Base-by-base conservation (phyloP, 1,140 invertebrate species). In the Venustaconcha ellipsiformis region DNA sequence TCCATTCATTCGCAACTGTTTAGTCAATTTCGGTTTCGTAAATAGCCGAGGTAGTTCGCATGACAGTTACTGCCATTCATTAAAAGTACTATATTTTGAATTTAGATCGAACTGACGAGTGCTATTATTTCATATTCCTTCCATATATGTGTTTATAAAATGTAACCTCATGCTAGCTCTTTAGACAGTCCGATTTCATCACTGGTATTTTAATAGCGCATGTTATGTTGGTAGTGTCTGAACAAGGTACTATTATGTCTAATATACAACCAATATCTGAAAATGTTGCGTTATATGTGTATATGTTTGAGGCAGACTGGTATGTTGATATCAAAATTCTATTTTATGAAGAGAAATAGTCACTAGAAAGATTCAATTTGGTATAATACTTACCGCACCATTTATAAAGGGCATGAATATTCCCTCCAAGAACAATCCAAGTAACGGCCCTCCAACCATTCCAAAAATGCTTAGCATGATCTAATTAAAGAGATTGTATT, bases 401-500 rank as follows among this genome's bases (percentile, higher is more conserved):
- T 83, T 83, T 14, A 83, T 81, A 58, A 72, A 83, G 1, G 82
- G 80, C 6, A 83, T 65, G 57, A 83, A 83, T 23, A 83, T 76
- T 2, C 82, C 82, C 18, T 72, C 70, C 18, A 83, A 73, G 62
- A 83, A 90, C 13, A 90, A 63, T 0, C 86, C 87, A 14, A 90
- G 83, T 15, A 88, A 70, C 0, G 87, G 87, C 57, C 87, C 88
- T 37, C 84, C 86, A 17, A 89, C 81, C 71, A 90, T 88, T n/a
- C 89, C 89, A 76, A 89, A 85, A 67, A 90, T 87, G 68, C 84
- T 88, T 37, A 89, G 76, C 37, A 88, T 87, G 13, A 94, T 94
- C 90, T 97, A 94, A 62, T 48, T 6, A 48, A 8, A 48, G 11
- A 48, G 37, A 48, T 48, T 48, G 37, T 48, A 48, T 48, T 48